Evolutionary conservation across 2,113 vertebrate genomes (phyloP), one percentile per base, ranked within the genome.

Genomic region (Garra rufa): DNA sequence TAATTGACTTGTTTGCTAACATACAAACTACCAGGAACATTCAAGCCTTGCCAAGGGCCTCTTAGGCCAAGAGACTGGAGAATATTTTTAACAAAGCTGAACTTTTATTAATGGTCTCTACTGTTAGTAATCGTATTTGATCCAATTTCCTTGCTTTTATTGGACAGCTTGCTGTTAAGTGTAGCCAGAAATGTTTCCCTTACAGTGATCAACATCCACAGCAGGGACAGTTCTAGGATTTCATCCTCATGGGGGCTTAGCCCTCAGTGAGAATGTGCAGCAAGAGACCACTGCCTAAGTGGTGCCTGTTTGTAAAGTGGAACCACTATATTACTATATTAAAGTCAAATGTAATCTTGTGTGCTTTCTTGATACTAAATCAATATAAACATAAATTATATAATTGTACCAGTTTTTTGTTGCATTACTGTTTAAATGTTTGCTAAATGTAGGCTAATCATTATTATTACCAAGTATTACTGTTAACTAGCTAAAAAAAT

Each of bases 1-100:
- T 81, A 81, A 81, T 81, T 81, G 78, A 81, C 78, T 69, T 81
- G 61, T 81, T 81, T 81, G 78, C 78, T 81, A 52, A 34, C 63
- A 69, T 38, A n/a, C 61, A 34, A 24, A 81, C 78, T 69, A 63
- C 78, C 78, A 81, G 52, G 26, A 81, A 81, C 78, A 50, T 50
- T 50, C 78, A 69, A 81, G 19, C 61, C 43, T 24, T 81, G 59
- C 44, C 63, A 65, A n/a, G 2, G 17, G 61, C 78, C 78, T 81
- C 43, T 59, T 43, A 80, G 57, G 3, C 24, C 24, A 65, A 80
- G 38, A 46, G 24, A 38, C 41, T 24, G 28, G 26, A 50, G 61
- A 48, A 30, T 65, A 67, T 69, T 81, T 76, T 69, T 28, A 52
- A 81, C 10, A 67, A 81, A 50, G 26, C 30, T 80, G 9, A 81